A percentile compares a stretch with the other conserved stretches of the same genome.
Conservation (phyloP, 1,140 invertebrate species). For the Brachystomella parvula region DNA sequence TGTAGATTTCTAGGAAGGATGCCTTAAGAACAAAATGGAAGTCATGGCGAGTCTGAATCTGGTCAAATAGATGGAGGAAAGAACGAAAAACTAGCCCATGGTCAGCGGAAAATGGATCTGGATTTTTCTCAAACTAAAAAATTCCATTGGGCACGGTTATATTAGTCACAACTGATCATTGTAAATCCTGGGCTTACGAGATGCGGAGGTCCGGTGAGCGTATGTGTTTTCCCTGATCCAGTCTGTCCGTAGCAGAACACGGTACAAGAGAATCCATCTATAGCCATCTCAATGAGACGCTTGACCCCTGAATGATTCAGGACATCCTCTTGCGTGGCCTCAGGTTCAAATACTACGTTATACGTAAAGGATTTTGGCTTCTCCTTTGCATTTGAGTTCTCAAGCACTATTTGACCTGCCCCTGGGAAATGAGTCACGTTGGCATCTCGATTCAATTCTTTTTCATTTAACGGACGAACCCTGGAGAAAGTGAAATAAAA, state of each 20-base stretch:
- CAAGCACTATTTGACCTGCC: constrained; percentile 53
- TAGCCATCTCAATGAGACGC: constrained; percentile 79
- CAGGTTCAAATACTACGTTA: constrained; percentile 81
- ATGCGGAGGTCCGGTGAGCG: constrained; percentile 81
- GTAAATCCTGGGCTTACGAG: constrained; percentile 54
- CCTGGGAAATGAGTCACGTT: constrained; percentile 64
- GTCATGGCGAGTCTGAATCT: constrained; percentile 64
- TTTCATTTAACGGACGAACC: constrained; percentile 60
- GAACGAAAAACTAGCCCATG: constrained; percentile 81
- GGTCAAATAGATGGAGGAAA: constrained; percentile 80
- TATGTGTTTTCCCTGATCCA: constrained; percentile 92
- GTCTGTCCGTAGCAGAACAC: constrained; percentile 95
- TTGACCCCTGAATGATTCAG: constrained; percentile 74
- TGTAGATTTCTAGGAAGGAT: constrained; percentile 91
- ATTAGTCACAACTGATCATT: background rate
- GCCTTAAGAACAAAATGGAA: constrained; percentile 80
- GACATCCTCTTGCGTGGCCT: constrained; percentile 64
- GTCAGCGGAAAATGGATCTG: constrained; percentile 55
- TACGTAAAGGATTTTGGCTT: constrained; percentile 73
- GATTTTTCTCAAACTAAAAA: constrained; percentile 58
- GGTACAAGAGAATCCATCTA: constrained; percentile 88
- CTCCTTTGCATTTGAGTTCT: constrained; percentile 46
- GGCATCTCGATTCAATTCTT: constrained; percentile 56
- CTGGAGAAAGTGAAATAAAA: constrained; percentile 44
- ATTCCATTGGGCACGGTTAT: constrained; percentile 5